These are phyloP conservation scores for Hyperoodon ampullatus DNA, from an alignment of 2,113 vertebrate genomes.

Conservation along the genomic window DNA sequence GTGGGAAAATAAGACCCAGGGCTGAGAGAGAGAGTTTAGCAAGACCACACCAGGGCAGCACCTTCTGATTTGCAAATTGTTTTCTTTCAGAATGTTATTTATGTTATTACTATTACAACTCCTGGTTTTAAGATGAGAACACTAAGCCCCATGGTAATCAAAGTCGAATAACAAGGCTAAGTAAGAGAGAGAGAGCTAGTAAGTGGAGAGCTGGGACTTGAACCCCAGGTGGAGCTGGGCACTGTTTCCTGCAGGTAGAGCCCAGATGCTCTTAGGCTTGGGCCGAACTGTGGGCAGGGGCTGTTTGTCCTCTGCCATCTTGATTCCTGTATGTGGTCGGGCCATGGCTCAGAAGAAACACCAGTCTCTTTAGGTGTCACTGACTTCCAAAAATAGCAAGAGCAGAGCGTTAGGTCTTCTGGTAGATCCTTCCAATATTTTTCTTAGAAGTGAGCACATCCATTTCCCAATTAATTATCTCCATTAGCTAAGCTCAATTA, in stretches of 20 bases:
- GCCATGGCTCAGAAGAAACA: background rate
- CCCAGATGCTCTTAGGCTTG: background rate
- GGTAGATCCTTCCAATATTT: slow-evolving; percentile 61
- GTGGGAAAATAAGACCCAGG: background rate
- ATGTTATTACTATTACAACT: background rate
- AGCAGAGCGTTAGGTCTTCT: slow-evolving; percentile 21
- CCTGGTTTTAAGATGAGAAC: background rate
- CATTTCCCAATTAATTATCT: slow-evolving; percentile 80
- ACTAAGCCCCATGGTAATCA: background rate
- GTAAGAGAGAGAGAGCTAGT: background rate
- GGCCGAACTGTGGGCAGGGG: background rate
- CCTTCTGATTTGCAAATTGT: background rate
- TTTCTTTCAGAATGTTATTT: background rate
- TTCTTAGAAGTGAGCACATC: slow-evolving; percentile 61
- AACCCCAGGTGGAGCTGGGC: background rate
- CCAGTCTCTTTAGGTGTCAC: background rate
- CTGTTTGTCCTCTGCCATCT: background rate
- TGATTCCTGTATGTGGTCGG: background rate
- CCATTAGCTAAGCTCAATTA: slow-evolving; percentile 80
- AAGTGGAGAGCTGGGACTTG: background rate
- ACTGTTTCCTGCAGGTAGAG: background rate
- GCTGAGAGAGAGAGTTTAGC: background rate
- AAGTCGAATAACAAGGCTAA: background rate
- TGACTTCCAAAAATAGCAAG: slow-evolving; percentile 14
- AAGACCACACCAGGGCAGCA: background rate